A percentile compares a stretch with the other conserved stretches of the same genome.
Conservation (phyloP, 2,888 invertebrate genomes). For the Trissoscelio sp. region DNA sequence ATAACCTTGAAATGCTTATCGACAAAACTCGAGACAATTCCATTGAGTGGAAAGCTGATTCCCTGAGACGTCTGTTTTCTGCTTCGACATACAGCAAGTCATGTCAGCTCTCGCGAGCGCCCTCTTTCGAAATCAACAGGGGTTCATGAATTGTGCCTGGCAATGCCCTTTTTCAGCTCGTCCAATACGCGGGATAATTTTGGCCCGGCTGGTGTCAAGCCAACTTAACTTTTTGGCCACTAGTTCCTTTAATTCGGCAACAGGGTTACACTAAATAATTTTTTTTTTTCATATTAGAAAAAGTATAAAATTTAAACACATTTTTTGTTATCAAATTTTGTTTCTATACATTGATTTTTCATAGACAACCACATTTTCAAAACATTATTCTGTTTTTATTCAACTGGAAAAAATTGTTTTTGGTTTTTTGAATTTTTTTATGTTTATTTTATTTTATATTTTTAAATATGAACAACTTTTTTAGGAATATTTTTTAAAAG, state of each 20-base stretch:
- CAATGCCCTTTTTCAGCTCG: constrained; percentile 55
- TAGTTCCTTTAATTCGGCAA: neutral
- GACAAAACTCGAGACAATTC: constrained; percentile 53
- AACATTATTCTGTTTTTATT: too few species aligned
- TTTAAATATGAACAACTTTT: too few species aligned
- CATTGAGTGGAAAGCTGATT: constrained; percentile 49
- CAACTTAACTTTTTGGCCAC: constrained; percentile 24
- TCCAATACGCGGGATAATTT: constrained; percentile 30
- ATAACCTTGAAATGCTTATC: constrained; percentile 54
- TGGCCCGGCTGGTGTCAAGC: constrained; percentile 41
- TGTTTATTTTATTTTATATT: too few species aligned
- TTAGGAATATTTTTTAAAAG: too few species aligned
- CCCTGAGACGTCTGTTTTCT: constrained; percentile 13
- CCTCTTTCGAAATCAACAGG: constrained; percentile 35
- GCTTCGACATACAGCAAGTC: neutral
- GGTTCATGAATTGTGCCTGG: constrained; percentile 35
- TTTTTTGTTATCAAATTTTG: too few species aligned
- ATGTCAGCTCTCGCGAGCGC: neutral
- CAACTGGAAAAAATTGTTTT: too few species aligned
- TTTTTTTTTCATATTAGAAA: too few species aligned
- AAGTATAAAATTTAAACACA: too few species aligned
- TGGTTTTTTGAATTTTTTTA: too few species aligned
- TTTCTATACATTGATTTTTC: too few species aligned
- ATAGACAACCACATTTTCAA: too few species aligned
- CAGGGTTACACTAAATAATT: too few species aligned